A percentile compares a stretch with the other conserved stretches of the same genome.
Conservation (phyloP, 2,888 invertebrate genomes). For the Diploptera punctata region DNA sequence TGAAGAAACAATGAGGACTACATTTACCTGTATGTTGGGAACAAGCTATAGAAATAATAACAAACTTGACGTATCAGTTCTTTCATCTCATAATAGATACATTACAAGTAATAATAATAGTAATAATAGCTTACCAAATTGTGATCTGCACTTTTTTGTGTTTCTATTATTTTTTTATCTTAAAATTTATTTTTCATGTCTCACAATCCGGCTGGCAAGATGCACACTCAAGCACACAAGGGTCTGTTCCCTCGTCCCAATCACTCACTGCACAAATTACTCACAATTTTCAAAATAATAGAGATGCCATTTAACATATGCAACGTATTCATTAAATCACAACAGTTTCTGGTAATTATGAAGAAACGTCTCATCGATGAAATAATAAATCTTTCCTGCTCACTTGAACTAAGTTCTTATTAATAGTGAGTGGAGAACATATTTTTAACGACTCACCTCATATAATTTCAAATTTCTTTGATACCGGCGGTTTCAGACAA, state of each 20-base stretch:
- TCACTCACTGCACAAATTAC: conserved; percentile 4
- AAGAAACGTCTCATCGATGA: no score
- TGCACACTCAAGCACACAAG: conserved; percentile 23
- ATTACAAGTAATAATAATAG: conserved; percentile 17
- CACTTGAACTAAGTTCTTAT: no score
- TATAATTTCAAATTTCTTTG: no score
- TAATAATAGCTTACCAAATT: conserved; percentile 26
- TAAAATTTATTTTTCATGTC: conserved; percentile 25
- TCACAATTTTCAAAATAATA: conserved; percentile 8
- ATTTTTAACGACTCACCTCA: no score
- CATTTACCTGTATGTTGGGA: conserved; percentile 43
- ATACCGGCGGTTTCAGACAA: no score
- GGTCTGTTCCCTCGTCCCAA: neutral
- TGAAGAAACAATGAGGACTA: no score
- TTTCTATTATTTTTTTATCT: conserved; percentile 21
- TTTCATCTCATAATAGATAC: conserved; percentile 8
- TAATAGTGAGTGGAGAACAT: no score
- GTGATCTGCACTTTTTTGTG: conserved; percentile 28
- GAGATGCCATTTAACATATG: conserved; percentile 24
- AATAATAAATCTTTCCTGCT: conserved; percentile 8
- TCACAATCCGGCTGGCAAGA: conserved; percentile 27
- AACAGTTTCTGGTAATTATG: no score
- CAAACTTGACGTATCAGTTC: conserved; percentile 37
- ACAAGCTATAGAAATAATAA: conserved; percentile 44
- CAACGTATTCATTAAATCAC: neutral